Evolutionary conservation across 2,888 invertebrate species (phyloP), one percentile per base, ranked within the genome.

Genomic region (Agriopis leucophaearia): DNA sequence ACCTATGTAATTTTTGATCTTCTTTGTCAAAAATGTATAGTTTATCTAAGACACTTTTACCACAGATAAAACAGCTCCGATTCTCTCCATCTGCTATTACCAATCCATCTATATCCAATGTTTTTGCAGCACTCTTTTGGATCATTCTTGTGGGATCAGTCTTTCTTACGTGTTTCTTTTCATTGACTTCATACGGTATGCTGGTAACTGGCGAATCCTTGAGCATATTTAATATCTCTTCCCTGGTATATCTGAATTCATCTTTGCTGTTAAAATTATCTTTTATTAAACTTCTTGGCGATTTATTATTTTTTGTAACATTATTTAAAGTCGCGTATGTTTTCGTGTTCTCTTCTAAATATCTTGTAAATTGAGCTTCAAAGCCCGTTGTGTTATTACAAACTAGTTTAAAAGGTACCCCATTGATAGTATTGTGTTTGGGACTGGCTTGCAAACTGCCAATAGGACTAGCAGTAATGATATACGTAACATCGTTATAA

Each of bases 21-120:
- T 93, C 94, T 42, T 91, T 92, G 62, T 93, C 91, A 61, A 94
- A 94, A 0, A 94, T 74, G 66, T 92, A 94, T 3, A 91, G 71
- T 64, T 93, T 93, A 38, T 93, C 92, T 13, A 86, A 87, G 16
- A 92, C 88, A 27, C 81, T 85, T 71, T 87, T 89, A 0, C 82
- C 83, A 58, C 94, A 94, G 18, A 94, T 90, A 55, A 89, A 92
- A 71, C 94, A 94, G 44, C 86, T 87, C 40, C 87, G 87, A 56
- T 84, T 89, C 15, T 88, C 87, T 5, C 78, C 83, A 18, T 86
- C 87, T 0, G 82, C 85, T 1, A 88, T 84, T 1, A 88, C 67
- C 6, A 86, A 81, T 0, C 86, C 86, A 40, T 89, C 88, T 2
- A 87, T 81, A 61, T 90, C 88, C 3, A 88, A 76, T 8, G 84